phyloP scores from a whole-genome alignment of 2,113 vertebrate genomes.

The Mastomys natalensis region DNA sequence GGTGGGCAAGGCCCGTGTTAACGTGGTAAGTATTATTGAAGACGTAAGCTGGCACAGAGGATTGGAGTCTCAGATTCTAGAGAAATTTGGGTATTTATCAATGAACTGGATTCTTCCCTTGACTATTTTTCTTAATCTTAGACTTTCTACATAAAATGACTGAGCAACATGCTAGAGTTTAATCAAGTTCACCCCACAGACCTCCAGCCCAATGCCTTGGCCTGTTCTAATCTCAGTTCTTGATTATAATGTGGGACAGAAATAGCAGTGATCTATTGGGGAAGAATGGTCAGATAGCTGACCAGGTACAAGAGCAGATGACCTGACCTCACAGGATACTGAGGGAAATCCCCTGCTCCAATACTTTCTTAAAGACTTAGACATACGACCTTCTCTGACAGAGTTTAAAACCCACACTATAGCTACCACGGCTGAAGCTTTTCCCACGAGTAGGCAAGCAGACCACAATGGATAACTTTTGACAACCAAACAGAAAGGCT shows the following conservation, averaged over 20 bases:
- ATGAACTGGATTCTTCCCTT: constrained; percentile 2
- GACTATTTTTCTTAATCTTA: not conserved
- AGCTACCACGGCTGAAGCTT: not conserved
- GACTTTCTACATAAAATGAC: not conserved
- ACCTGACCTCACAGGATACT: not conserved
- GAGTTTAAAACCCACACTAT: not conserved
- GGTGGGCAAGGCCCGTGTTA: not conserved
- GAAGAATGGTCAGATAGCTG: not conserved
- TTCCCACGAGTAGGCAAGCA: not conserved
- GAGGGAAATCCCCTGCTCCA: not conserved
- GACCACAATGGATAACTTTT: not conserved
- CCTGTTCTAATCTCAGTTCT: not conserved
- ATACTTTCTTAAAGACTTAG: not conserved
- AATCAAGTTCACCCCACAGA: not conserved
- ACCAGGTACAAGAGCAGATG: not conserved
- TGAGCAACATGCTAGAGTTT: not conserved
- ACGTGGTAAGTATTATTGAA: no score
- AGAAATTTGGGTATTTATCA: not conserved
- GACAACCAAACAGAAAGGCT: not conserved
- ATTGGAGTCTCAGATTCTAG: not conserved
- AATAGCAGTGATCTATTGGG: not conserved
- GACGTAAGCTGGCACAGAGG: not conserved
- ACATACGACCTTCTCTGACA: not conserved
- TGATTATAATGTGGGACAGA: not conserved
- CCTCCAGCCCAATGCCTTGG: not conserved